A percentile compares a stretch with the other conserved stretches of the same genome.
phyloP scores from a whole-genome alignment of 2,888 invertebrate species.

The Encarsia formosa region DNA sequence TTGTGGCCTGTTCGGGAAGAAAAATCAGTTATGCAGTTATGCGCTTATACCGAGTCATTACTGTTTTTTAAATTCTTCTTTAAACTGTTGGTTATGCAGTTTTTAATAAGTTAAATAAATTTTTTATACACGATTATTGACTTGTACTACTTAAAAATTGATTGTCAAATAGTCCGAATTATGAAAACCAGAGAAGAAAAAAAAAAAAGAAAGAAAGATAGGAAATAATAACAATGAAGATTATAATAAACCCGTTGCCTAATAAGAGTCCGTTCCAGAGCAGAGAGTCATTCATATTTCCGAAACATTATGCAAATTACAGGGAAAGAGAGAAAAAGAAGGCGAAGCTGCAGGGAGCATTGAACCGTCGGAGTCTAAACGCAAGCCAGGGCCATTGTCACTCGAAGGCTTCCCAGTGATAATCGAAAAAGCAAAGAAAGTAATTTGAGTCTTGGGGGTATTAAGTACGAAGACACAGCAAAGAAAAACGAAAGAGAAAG shows the following conservation, averaged over 20 bases:
- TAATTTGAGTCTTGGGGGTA: constrained; percentile 1
- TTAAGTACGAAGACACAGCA: not conserved
- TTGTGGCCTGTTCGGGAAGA: too few species aligned
- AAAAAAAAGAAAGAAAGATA: not conserved
- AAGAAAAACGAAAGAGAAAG: constrained; percentile 19
- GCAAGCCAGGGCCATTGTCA: constrained; percentile 10
- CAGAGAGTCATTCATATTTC: constrained; percentile 26
- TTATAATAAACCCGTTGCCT: constrained; percentile 3
- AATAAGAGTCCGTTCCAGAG: constrained; percentile 6
- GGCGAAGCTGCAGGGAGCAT: not conserved
- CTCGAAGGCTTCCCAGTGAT: too few species aligned
- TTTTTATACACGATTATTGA: too few species aligned
- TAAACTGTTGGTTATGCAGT: too few species aligned
- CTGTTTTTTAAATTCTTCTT: too few species aligned
- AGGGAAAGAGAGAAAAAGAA: not conserved
- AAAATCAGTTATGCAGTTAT: too few species aligned
- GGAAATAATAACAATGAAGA: not conserved
- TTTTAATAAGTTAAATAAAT: too few species aligned
- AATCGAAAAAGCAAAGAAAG: not conserved
- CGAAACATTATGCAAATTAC: constrained; percentile 25
- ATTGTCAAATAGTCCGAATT: constrained; percentile 13
- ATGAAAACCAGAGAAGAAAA: constrained; percentile 1
- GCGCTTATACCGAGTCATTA: too few species aligned
- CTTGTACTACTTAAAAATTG: constrained; percentile 13
- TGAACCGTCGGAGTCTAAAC: constrained; percentile 5